Percentiles rank a stretch among this genome's conserved stretches.
Evolutionary conservation across 1,140 invertebrate species (phyloP).

Genomic region (Rhyacophila brunnea): DNA sequence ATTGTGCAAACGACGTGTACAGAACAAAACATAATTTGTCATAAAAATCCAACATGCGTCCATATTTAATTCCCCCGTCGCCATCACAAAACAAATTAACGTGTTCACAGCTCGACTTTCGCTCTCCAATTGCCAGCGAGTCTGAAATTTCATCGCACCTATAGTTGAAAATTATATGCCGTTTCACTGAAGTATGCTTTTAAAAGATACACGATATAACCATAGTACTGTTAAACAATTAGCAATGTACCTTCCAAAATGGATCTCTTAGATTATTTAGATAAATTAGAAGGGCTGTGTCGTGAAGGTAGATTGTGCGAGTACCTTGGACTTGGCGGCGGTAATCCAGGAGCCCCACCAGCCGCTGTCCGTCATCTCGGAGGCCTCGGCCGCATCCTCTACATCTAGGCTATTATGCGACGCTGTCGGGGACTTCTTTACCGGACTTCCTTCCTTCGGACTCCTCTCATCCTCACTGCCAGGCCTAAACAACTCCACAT

Average conservation of each 20-base stretch:
- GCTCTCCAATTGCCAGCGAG: too few species aligned
- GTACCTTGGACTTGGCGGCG: slow-evolving; percentile 53
- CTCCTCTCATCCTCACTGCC: slow-evolving; percentile 1
- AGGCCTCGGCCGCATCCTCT: slow-evolving; percentile 41
- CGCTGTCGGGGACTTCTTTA: neutral
- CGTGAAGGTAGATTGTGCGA: slow-evolving; percentile 5
- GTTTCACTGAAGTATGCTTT: too few species aligned
- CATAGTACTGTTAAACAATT: neutral
- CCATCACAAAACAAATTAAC: neutral
- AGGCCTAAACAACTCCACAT: neutral
- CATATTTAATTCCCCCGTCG: neutral
- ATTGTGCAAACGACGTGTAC: too few species aligned
- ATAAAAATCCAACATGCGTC: too few species aligned
- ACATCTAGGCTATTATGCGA: slow-evolving; percentile 42
- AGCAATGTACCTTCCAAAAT: neutral
- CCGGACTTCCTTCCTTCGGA: slow-evolving; percentile 2
- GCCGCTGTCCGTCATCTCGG: slow-evolving; percentile 40
- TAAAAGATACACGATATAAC: neutral
- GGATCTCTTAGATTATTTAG: neutral
- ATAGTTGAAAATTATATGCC: neutral
- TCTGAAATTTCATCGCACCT: too few species aligned
- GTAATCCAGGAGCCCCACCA: slow-evolving; percentile 56
- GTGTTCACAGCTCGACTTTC: too few species aligned
- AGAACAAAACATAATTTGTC: too few species aligned
- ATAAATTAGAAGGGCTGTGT: neutral